Evolutionary conservation across 1,140 invertebrate genomes (phyloP), one percentile per base, ranked within the genome.

Genomic region (Idris sp.): DNA sequence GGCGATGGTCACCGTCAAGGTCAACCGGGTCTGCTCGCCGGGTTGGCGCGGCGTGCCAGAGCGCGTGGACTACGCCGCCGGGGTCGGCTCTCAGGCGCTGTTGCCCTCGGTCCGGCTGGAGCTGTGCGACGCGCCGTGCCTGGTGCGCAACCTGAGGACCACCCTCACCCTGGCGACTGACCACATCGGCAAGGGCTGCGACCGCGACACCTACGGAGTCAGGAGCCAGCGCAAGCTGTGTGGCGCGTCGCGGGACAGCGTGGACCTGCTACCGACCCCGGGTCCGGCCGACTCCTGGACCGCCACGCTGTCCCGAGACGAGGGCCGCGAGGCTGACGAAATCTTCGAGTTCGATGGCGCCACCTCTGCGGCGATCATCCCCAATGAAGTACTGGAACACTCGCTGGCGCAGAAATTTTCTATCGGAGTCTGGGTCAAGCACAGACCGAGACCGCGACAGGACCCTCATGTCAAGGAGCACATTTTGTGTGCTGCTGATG

Each of bases 391-490:
- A 31, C 78, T 96, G 74, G 88, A 94, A 81, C 94, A 96, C 80
- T 89, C 91, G 8, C 84, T 97, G 16, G 91, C 92, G 9, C 88
- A 92, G 53, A 93, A 93, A 30, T 98, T 98, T 87, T 95, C 94
- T 38, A 91, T 99, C 74, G 92, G 95, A 2, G 96, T 95, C 0
- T 98, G 97, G 95, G 93, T 99, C 89, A 93, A 96, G 61, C 96
- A 97, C 83, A 92, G 92, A 83, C 86, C 91, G 75, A 79, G 91
- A 83, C 89, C 91, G 25, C 86, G 89, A 76, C 86, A 92, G 69
- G 95, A 97, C 83, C 95, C 96, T 74, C 95, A 97, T 77, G 89
- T 92, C 16, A 98, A 98, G 86, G 97, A 99, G 83, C 96, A 98
- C 80, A 93, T 99, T 64, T 84, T 99, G 11, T 99, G 97, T 86